Conservation (phyloP, 2,113 vertebrate species). For the Caretta caretta region DNA sequence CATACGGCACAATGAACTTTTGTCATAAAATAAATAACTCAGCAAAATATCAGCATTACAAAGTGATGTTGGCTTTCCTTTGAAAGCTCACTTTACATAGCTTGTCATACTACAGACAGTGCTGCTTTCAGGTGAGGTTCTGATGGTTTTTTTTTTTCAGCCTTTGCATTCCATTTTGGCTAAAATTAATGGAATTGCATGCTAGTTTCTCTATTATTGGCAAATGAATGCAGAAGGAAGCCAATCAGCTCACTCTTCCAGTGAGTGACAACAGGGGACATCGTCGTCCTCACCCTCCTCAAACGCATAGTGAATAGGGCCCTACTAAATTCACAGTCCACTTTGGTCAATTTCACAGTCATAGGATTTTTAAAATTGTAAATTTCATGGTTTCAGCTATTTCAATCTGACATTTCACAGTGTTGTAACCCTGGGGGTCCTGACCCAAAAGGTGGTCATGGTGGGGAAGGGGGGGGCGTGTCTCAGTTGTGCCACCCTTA, state of each 20-base stretch:
- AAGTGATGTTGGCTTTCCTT: conserved; percentile 57
- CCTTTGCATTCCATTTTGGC: conserved; percentile 29
- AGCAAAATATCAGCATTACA: conserved; percentile 69
- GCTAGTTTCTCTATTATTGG: not conserved
- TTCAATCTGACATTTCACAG: too few relatives aligned
- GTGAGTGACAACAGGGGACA: not conserved
- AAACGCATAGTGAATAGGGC: not conserved
- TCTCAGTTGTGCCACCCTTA: too few relatives aligned
- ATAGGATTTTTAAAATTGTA: too few relatives aligned
- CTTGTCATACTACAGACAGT: conserved; percentile 25
- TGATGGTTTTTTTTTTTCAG: not conserved
- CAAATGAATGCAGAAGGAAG: not conserved
- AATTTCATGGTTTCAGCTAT: too few relatives aligned
- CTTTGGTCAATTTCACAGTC: too few relatives aligned
- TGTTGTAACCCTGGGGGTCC: too few relatives aligned
- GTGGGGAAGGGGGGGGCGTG: too few relatives aligned
- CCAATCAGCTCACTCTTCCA: not conserved
- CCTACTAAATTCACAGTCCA: too few relatives aligned
- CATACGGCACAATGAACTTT: conserved; percentile 48
- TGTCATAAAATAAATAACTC: conserved; percentile 59
- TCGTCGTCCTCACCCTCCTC: not conserved
- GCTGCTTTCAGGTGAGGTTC: conserved; percentile 38
- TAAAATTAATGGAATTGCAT: conserved; percentile 9
- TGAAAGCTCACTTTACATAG: conserved; percentile 64
- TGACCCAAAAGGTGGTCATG: too few relatives aligned